These are phyloP conservation scores for Stenurella melanura DNA, from an alignment of 2,888 invertebrate genomes.

Conservation along the genomic window DNA sequence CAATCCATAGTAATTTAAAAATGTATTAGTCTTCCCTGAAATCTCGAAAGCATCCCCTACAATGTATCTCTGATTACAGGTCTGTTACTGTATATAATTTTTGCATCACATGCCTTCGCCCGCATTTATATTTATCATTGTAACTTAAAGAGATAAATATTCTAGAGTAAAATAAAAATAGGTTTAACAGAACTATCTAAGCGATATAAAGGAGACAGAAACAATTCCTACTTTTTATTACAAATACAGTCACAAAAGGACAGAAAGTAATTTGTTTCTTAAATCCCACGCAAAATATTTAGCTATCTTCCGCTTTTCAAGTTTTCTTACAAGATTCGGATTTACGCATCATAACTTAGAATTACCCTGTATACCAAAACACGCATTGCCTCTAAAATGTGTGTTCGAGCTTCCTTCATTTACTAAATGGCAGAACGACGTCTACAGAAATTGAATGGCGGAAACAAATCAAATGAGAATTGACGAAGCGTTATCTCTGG, in stretches of 20 bases:
- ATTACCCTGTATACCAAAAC: not conserved
- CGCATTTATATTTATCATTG: not conserved
- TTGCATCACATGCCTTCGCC: too few relatives aligned
- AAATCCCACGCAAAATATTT: not conserved
- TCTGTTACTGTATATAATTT: too few relatives aligned
- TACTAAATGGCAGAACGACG: not conserved
- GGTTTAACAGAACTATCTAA: not conserved
- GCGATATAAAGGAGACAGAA: not conserved
- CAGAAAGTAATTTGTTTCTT: slow-evolving; percentile 16
- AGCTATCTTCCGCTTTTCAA: not conserved
- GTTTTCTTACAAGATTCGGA: not conserved
- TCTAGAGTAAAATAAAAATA: not conserved
- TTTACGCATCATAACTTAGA: not conserved
- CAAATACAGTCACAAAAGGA: not conserved
- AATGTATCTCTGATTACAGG: too few relatives aligned
- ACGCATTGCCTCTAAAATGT: slow-evolving; percentile 3
- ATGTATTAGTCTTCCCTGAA: too few relatives aligned
- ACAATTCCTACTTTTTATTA: slow-evolving; percentile 4
- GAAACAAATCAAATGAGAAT: slow-evolving; percentile 11
- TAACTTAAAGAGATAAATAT: not conserved
- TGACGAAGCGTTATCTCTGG: not conserved
- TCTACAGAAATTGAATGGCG: slow-evolving; percentile 2
- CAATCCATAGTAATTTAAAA: too few relatives aligned
- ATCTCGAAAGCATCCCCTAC: too few relatives aligned
- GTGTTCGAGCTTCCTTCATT: not conserved